phyloP scores from a whole-genome alignment of 2,888 invertebrate genomes.

The Tyria jacobaeae region DNA sequence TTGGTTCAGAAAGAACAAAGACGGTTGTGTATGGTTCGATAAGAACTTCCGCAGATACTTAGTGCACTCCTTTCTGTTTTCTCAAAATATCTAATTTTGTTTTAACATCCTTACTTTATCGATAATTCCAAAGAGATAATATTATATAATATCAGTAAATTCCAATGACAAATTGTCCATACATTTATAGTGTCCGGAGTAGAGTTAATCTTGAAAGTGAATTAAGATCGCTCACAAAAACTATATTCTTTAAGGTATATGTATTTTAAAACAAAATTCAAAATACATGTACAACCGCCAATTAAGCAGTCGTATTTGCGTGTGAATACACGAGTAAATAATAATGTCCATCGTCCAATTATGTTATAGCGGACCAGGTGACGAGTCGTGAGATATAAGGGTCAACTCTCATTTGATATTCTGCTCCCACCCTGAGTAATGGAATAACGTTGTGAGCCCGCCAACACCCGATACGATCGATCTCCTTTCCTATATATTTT shows the following conservation, averaged over 20 bases:
- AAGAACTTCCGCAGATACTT: not conserved
- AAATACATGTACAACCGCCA: slow-evolving; percentile 35
- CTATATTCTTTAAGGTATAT: too few relatives aligned
- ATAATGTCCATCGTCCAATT: slow-evolving; percentile 57
- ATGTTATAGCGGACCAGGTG: slow-evolving; percentile 52
- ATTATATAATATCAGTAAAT: too few relatives aligned
- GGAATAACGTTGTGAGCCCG: slow-evolving; percentile 81
- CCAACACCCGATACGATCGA: slow-evolving; percentile 70
- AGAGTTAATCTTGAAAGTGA: too few relatives aligned
- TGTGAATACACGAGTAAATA: slow-evolving; percentile 42
- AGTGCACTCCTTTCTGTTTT: not conserved
- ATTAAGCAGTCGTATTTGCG: slow-evolving; percentile 45
- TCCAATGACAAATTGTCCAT: too few relatives aligned
- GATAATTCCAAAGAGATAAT: too few relatives aligned
- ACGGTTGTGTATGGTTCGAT: not conserved
- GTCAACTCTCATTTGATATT: slow-evolving; percentile 80
- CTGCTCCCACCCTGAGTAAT: slow-evolving; percentile 73
- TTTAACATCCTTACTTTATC: too few relatives aligned
- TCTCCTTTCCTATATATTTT: slow-evolving; percentile 73
- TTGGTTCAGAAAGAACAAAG: not conserved
- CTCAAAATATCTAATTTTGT: too few relatives aligned
- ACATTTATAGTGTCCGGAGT: too few relatives aligned
- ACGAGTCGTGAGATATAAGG: slow-evolving; percentile 69
- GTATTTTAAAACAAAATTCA: too few relatives aligned
- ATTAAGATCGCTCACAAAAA: too few relatives aligned